Base-by-base conservation (phyloP, 1,140 invertebrate species). In the Leptinotarsa lineolata region DNA sequence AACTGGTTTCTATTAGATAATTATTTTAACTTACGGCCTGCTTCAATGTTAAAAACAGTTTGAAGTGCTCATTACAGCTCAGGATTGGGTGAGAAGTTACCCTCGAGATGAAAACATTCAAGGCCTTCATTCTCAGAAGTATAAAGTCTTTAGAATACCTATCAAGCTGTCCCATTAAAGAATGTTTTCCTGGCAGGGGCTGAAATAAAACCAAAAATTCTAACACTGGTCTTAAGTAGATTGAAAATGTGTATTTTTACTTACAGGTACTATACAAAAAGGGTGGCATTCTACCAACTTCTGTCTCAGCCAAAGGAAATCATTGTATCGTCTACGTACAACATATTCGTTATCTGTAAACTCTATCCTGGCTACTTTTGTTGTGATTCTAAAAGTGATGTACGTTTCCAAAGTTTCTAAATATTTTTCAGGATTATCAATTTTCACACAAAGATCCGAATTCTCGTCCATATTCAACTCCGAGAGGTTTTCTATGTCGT, bases 391-490 rank as follows among this genome's bases (percentile, higher is more conserved):
- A 79, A 93, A 93, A 54, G 91, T 92, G 63, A 93, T 91, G 78
- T 90, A 93, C 2, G 92, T 92, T 82, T 93, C 92, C 76, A 93
- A 86, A 0, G 91, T 91, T 76, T 91, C 91, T 18, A 91, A 86
- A 84, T 93, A 91, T 82, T 93, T 93, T 75, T 93, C 91, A n/a
- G 92, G 92, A 85, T 91, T 92, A 76, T 93, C 92, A 20, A 93
- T 91, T 83, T 89, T 87, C 0, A 92, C 87, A 81, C 90, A 88
- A 13, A 93, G 82, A 81, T 93, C 92, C 18, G 87, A 84, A 74
- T 85, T 82, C 72, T 86, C 85, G 75, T 88, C 88, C 54, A 85
- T 76, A 77, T 87, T 86, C 68, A 88, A 85, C 74, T 90, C 88
- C 3, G 86, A 86, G 39, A 85, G 80, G 54, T 87, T 88, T 75